These are phyloP conservation scores for Synchiropus splendidus DNA, from an alignment of 2,113 vertebrate genomes.

Conservation along the genomic window DNA sequence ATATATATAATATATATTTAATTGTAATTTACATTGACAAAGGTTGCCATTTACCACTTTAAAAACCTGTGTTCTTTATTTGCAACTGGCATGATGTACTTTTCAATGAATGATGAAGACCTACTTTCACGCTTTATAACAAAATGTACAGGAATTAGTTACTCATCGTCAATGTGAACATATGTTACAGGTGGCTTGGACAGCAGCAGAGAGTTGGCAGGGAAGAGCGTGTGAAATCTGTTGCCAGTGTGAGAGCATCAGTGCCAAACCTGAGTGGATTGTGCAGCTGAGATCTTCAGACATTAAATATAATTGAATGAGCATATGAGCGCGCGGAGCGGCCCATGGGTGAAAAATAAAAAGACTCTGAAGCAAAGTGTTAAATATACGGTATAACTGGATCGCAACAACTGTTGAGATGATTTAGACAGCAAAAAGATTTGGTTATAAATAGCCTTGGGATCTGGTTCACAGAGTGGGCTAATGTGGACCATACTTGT, in stretches of 20 bases:
- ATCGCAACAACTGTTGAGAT: neutral
- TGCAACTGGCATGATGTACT: too few species aligned
- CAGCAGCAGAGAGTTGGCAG: slow-evolving; percentile 40
- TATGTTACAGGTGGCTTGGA: slow-evolving; percentile 64
- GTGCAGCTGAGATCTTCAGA: slow-evolving; percentile 38
- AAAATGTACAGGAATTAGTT: slow-evolving; percentile 33
- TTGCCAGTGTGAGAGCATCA: slow-evolving; percentile 44
- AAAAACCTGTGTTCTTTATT: too few species aligned
- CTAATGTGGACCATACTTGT: slow-evolving; percentile 56
- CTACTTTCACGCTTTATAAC: too few species aligned
- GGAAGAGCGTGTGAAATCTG: slow-evolving; percentile 27
- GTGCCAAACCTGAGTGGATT: slow-evolving; percentile 51
- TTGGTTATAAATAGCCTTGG: slow-evolving; percentile 53
- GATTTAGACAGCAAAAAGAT: slow-evolving; percentile 23
- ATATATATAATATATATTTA: too few species aligned
- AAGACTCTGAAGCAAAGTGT: slow-evolving; percentile 17
- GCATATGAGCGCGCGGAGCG: slow-evolving; percentile 17
- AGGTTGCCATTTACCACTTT: too few species aligned
- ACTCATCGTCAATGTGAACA: slow-evolving; percentile 43
- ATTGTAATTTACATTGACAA: too few species aligned
- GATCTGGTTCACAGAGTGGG: slow-evolving; percentile 36
- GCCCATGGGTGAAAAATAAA: slow-evolving; percentile 15
- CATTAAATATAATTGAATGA: slow-evolving; percentile 11
- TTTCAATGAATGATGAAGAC: too few species aligned
- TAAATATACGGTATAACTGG: slow-evolving; percentile 27